phyloP scores from a whole-genome alignment of 2,113 vertebrate genomes.

The Plecturocebus donacophilus region DNA sequence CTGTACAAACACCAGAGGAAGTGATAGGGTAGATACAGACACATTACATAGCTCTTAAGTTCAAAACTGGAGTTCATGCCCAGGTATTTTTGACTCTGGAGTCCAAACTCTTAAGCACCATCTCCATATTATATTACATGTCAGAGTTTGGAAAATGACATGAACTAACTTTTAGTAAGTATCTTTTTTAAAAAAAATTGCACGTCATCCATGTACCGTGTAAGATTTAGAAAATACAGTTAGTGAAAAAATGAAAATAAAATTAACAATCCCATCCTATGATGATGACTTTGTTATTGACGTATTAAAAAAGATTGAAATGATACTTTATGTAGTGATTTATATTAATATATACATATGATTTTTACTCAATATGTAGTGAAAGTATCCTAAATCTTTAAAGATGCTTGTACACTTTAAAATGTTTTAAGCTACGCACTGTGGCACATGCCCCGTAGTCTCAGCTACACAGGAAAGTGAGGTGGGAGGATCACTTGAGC shows the following conservation, averaged over 20 bases:
- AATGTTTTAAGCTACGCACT: too few species aligned
- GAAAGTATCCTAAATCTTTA: neutral
- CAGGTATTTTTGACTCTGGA: constrained; percentile 21
- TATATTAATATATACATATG: neutral
- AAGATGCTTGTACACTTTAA: neutral
- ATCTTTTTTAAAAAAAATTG: neutral
- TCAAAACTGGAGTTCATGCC: neutral
- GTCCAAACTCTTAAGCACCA: neutral
- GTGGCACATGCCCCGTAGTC: too few species aligned
- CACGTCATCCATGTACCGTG: neutral
- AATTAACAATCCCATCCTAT: neutral
- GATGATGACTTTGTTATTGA: neutral
- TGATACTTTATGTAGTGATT: neutral
- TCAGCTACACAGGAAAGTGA: too few species aligned
- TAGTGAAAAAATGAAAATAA: neutral
- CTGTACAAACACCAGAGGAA: neutral
- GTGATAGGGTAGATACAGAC: neutral
- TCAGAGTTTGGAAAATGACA: neutral
- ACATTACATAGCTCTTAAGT: neutral
- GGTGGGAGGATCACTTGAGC: too few species aligned
- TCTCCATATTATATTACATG: neutral
- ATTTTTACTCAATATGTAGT: neutral
- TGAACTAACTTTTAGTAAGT: neutral
- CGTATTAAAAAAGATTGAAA: neutral
- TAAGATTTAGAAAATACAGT: neutral